Evolutionary conservation across 2,888 invertebrate genomes (phyloP), one percentile per base, ranked within the genome.

Genomic region (Steinernema hermaphroditum): DNA sequence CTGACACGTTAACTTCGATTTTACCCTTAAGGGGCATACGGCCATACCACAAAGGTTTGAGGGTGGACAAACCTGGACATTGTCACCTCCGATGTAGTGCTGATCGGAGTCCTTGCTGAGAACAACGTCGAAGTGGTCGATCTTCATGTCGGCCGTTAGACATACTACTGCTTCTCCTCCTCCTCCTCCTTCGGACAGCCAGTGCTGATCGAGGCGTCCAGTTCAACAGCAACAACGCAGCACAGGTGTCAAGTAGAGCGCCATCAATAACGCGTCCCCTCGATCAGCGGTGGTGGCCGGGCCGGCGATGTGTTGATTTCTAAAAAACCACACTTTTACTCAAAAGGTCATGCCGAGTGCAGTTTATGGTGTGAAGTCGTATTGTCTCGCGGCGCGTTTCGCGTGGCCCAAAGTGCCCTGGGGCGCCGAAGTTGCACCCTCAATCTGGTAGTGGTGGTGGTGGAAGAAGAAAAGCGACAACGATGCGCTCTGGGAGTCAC

Each of bases 101-200:
- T 80, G 78, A 72, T 79, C 79, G 70, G 77, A 78, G 46, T 77
- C 74, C 73, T 77, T 79, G 76, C 80, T 80, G 37, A 84, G 77
- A 41, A 77, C 76, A 71, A 84, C 76, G 74, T 83, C 84, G 80
- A 84, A 84, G 74, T 81, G 78, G 69, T 83, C 83, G 73, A 83
- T 80, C 77, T 79, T 78, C 72, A 81, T 78, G 50, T 62, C 62
- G 62, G 34, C 62, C 62, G 62, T 32, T 62, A 62, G 62, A 62
- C 62, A 62, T 62, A 62, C 62, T 62, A 62, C 62, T 62, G 14
- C 54, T 22, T 54, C 54, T 9, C 4, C n/a, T 46, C n/a, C 46
- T 46, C 4, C 37, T 37, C 12, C 37, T 29, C 16, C 62, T 62
- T 22, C 32, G 62, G 62, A 24, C 62, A 62, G 62, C 32, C 29